phyloP scores from a whole-genome alignment of 35 echinoderm and acorn worm species.

The Heliocidaris tuberculata region DNA sequence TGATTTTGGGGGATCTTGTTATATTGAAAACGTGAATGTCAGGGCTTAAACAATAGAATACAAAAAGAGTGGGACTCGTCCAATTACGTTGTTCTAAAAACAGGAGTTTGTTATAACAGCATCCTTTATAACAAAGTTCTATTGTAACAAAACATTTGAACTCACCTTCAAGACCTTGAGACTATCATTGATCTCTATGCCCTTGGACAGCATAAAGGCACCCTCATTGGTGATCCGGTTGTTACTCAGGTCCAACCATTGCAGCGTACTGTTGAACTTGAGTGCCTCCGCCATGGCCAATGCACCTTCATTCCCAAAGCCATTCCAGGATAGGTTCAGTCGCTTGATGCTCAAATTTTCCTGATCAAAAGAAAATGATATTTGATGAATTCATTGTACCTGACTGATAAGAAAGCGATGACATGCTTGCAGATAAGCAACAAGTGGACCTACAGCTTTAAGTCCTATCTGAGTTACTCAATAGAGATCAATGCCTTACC shows the following conservation, averaged over 20 bases:
- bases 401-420: too few relatives aligned
- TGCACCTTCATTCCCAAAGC: slow-evolving; percentile 91
- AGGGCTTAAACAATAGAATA: too few relatives aligned
- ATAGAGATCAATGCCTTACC: too few relatives aligned
- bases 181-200: slow-evolving; percentile 88
- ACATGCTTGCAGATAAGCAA: too few relatives aligned
- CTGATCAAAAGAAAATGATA: slow-evolving; percentile 52
- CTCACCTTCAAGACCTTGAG: slow-evolving; percentile 78
- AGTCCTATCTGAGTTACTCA: too few relatives aligned
- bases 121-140: too few relatives aligned
- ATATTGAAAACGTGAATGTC: too few relatives aligned
- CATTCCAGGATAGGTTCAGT: slow-evolving; percentile 95
- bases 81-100: too few relatives aligned
- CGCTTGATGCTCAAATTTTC: slow-evolving; percentile 92
- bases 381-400: neutral
- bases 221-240: slow-evolving; percentile 94
- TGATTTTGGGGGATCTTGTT: too few relatives aligned
- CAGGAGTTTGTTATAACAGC: too few relatives aligned
- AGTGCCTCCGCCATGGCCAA: slow-evolving; percentile 95
- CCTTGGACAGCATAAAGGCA: slow-evolving; percentile 87
- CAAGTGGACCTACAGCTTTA: too few relatives aligned
- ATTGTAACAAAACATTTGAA: neutral
- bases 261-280: slow-evolving; percentile 92
- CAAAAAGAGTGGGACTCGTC: too few relatives aligned
- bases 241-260: slow-evolving; percentile 80